Percentiles rank a stretch among this genome's conserved stretches.
These are phyloP conservation scores for Parnassius orleans DNA, from an alignment of 2,888 invertebrate species.

Conservation along the genomic window DNA sequence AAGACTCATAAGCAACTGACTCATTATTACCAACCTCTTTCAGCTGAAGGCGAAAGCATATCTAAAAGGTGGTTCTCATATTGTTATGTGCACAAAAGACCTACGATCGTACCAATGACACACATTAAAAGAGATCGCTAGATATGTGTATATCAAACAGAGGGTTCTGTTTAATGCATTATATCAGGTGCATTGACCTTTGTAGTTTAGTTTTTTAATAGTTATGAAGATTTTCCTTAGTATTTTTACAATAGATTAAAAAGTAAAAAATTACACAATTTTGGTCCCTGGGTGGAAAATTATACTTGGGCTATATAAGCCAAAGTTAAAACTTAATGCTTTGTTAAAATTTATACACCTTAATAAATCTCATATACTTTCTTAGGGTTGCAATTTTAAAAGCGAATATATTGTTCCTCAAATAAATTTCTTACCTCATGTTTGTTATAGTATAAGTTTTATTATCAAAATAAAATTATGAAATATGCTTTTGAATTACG, in stretches of 20 bases:
- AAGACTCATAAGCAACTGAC: conserved; percentile 6
- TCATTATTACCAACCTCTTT: conserved; percentile 21
- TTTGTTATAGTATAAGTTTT: no score
- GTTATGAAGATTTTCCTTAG: neutral
- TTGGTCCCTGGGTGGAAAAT: no score
- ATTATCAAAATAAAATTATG: no score
- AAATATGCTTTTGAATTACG: no score
- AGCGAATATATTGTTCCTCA: no score
- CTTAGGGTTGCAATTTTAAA: no score
- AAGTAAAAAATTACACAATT: no score
- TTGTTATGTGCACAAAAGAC: conserved; percentile 14
- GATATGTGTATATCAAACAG: conserved; percentile 16
- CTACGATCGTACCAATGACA: conserved; percentile 14
- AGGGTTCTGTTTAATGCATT: conserved; percentile 23
- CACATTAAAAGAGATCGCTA: conserved; percentile 20
- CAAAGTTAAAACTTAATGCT: no score
- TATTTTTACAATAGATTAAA: neutral
- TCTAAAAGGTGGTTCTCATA: conserved; percentile 8
- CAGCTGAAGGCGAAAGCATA: neutral
- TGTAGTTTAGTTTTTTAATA: neutral
- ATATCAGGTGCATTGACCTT: conserved; percentile 16
- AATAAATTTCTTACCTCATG: no score
- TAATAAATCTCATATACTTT: no score
- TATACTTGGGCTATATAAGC: no score
- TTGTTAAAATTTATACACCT: no score